A percentile compares a stretch with the other conserved stretches of the same genome.
Conservation (phyloP, 2,797 vertebrate genomes). For the Aulostomus chinensis region DNA sequence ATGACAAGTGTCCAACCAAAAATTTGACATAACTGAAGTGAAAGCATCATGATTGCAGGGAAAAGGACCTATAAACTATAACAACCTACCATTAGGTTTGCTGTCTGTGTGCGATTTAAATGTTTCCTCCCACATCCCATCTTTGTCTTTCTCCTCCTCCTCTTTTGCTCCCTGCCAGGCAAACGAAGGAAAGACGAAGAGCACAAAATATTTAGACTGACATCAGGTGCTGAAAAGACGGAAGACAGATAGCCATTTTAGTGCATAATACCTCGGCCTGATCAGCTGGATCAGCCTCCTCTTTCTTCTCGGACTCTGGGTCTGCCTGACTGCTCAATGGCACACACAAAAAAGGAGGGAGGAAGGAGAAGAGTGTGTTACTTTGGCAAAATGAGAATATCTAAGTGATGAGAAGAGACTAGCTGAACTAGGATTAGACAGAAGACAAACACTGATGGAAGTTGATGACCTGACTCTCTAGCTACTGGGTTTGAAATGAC, state of each 20-base stretch:
- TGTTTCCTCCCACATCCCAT: constrained; percentile 91
- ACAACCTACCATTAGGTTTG: constrained; percentile 86
- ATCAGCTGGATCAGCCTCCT: constrained; percentile 63
- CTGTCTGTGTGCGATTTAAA: constrained; percentile 91
- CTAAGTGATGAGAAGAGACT: background rate
- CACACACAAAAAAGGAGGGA: background rate
- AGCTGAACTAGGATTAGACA: constrained; percentile 32
- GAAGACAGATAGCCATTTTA: background rate
- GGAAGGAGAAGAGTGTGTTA: background rate
- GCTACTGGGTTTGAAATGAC: constrained; percentile 12
- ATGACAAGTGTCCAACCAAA: too few species aligned
- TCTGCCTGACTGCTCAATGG: constrained; percentile 72
- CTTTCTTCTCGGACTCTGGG: constrained; percentile 75
- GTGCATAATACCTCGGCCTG: constrained; percentile 59
- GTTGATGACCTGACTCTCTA: constrained; percentile 22
- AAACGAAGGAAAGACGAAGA: background rate
- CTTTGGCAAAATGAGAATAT: constrained; percentile 7
- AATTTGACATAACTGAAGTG: background rate
- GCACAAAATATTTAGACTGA: background rate
- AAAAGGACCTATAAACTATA: background rate
- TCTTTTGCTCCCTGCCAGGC: constrained; percentile 47
- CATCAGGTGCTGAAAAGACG: background rate
- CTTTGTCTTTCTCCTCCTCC: constrained; percentile 76
- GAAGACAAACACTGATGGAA: constrained; percentile 38
- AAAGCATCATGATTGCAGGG: background rate